These are phyloP conservation scores for Zaprionus kolodkinae DNA, from an alignment of 1,140 invertebrate species.

Conservation along the genomic window DNA sequence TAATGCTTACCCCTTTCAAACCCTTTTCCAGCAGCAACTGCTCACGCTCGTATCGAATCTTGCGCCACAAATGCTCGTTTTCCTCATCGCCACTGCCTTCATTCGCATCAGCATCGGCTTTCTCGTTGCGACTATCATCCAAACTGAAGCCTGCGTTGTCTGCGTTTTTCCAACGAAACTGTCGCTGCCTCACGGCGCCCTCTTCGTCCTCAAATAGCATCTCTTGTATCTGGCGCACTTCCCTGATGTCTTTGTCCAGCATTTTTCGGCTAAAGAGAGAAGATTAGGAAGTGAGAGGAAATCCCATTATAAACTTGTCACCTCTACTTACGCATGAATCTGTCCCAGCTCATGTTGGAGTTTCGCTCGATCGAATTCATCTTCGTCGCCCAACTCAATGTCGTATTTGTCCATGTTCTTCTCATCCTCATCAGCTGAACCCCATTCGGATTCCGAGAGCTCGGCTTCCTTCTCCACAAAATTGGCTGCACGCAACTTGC, in stretches of 20 bases:
- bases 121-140: constrained; percentile 70
- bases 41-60: constrained; percentile 87
- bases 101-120: constrained; percentile 83
- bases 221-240: constrained; percentile 90
- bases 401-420: constrained; percentile 89
- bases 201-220: constrained; percentile 93
- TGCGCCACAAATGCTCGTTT: constrained; percentile 88
- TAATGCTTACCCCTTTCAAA: constrained; percentile 61
- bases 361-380: constrained; percentile 88
- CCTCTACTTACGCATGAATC: constrained; percentile 86
- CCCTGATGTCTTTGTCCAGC: constrained; percentile 91
- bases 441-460: constrained; percentile 91
- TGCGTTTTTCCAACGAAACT: constrained; percentile 92
- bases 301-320: no score
- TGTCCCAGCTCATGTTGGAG: constrained; percentile 87
- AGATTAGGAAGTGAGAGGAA: neutral
- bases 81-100: constrained; percentile 87
- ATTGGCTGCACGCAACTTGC: constrained; percentile 85
- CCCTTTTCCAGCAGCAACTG: constrained; percentile 86
- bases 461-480: constrained; percentile 94
- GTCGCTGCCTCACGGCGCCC: constrained; percentile 88
- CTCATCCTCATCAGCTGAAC: constrained; percentile 91
- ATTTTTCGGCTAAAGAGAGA: constrained; percentile 86
- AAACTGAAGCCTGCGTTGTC: constrained; percentile 85
- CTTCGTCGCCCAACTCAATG: constrained; percentile 89